Evolutionary conservation across 1,140 invertebrate genomes (phyloP).

Genomic region (Camponotus floridanus): DNA sequence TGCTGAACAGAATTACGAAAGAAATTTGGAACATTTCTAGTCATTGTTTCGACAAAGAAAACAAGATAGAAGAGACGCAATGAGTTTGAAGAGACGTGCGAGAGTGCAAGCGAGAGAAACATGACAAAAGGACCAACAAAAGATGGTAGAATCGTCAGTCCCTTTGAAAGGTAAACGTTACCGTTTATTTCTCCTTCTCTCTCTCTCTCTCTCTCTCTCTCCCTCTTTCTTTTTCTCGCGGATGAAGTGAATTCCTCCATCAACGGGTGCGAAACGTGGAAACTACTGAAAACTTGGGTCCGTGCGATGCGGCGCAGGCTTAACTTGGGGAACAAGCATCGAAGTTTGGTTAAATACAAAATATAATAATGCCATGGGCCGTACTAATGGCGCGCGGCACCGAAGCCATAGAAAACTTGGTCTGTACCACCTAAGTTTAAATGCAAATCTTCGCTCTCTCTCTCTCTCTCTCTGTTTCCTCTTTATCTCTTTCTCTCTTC

Average conservation of each 20-base stretch:
- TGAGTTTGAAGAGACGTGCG: constrained; percentile 2
- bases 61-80: constrained; percentile 13
- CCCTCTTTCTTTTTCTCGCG: constrained; percentile 6
- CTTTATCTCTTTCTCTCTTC: neutral
- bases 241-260: constrained; percentile 22
- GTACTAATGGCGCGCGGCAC: constrained; percentile 64
- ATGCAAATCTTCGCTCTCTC: constrained; percentile 66
- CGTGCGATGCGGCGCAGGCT: constrained; percentile 29
- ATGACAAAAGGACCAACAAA: constrained; percentile 43
- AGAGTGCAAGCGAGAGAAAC: neutral
- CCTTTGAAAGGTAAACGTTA: constrained; percentile 53
- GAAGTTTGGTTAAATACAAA: constrained; percentile 75
- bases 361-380: constrained; percentile 70
- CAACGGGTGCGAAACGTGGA: constrained; percentile 7
- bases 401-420: constrained; percentile 57
- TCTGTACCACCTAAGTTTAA: constrained; percentile 60
- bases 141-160: constrained; percentile 35
- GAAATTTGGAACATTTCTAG: constrained; percentile 36
- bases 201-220: neutral
- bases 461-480: neutral
- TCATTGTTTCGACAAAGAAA: constrained; percentile 6
- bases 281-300: constrained; percentile 52
- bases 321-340: constrained; percentile 59
- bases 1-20: neutral
- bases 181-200: neutral